Percentiles rank a stretch among this genome's conserved stretches.
phyloP scores from a whole-genome alignment of 2,888 invertebrate species.

The Hemistola chrysoprasaria region DNA sequence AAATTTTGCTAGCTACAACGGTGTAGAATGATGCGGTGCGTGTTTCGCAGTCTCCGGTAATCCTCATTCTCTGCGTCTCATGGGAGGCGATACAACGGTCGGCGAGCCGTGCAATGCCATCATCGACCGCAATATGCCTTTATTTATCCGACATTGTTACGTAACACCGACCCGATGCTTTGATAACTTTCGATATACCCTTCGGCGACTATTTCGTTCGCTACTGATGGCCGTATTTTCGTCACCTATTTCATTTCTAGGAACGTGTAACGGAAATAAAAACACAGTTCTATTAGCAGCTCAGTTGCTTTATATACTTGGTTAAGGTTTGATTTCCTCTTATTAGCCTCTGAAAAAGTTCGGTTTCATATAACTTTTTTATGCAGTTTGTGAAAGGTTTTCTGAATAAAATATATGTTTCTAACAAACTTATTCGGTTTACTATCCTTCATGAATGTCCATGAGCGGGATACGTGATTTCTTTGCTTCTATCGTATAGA shows the following conservation, averaged over 20 bases:
- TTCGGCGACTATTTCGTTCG: conserved; percentile 40
- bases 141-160: conserved; percentile 64
- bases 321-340: conserved; percentile 18
- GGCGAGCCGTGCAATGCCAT: conserved; percentile 46
- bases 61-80: conserved; percentile 60
- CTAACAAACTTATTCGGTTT: too few species aligned
- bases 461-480: too few species aligned
- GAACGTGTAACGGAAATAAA: conserved; percentile 47
- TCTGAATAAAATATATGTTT: background rate
- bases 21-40: conserved; percentile 28
- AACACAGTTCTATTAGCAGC: conserved; percentile 32
- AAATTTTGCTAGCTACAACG: conserved; percentile 30
- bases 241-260: conserved; percentile 39
- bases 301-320: conserved; percentile 19
- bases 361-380: conserved; percentile 9
- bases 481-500: background rate
- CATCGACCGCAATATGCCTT: conserved; percentile 60
- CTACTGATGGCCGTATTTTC: conserved; percentile 41
- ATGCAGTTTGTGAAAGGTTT: background rate
- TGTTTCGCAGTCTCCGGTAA: conserved; percentile 55
- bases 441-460: too few species aligned
- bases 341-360: conserved; percentile 14
- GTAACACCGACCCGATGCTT: conserved; percentile 54
- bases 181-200: conserved; percentile 54
- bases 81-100: conserved; percentile 56